Conservation (phyloP, 2,797 vertebrate species). For the Petrocephalus sullivani region DNA sequence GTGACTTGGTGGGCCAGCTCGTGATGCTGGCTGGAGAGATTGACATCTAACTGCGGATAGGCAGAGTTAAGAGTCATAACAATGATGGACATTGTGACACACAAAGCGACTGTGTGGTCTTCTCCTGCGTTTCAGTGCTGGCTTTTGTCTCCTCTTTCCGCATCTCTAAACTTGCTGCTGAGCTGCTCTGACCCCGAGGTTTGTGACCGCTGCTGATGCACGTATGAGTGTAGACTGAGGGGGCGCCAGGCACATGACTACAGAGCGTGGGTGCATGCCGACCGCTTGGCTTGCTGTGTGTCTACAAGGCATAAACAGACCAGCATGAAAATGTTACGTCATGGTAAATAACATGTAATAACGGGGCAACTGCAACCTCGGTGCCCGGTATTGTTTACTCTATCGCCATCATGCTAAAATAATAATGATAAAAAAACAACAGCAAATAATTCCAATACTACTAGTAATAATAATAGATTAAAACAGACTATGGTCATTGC, state of each 20-base stretch:
- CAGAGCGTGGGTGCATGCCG: neutral
- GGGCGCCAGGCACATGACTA: neutral
- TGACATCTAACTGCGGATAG: neutral
- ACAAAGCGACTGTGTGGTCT: neutral
- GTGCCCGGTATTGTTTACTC: neutral
- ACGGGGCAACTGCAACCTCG: neutral
- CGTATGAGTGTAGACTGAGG: neutral
- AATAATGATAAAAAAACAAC: neutral
- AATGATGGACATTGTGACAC: conserved; percentile 1
- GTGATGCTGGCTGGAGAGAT: neutral
- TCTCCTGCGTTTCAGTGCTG: neutral
- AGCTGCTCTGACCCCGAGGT: neutral
- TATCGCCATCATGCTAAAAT: neutral
- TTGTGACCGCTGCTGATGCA: neutral
- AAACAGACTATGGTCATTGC: neutral
- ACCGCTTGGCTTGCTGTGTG: neutral
- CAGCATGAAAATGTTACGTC: neutral
- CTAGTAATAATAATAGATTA: neutral
- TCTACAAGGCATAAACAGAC: neutral
- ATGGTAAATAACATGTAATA: neutral
- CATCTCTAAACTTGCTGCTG: neutral
- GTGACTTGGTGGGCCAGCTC: neutral
- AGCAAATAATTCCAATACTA: neutral
- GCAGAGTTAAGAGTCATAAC: neutral
- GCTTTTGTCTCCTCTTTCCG: neutral